Percentiles rank a stretch among this genome's conserved stretches.
Conservation (phyloP, 2,797 vertebrate species). For the Malurus splendens region DNA sequence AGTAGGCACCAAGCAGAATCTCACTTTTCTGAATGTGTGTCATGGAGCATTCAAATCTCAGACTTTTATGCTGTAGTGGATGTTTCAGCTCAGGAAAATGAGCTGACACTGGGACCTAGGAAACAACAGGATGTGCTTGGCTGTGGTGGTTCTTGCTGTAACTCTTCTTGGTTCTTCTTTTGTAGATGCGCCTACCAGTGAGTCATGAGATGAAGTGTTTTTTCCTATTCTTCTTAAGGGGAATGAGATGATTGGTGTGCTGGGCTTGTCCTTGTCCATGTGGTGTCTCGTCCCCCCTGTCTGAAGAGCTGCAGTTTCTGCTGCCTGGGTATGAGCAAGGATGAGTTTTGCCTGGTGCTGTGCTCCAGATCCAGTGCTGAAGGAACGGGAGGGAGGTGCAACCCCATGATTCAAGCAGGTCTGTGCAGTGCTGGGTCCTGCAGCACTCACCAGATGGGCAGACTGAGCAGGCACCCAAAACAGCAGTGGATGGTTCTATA, state of each 20-base stretch:
- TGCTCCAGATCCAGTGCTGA: not conserved
- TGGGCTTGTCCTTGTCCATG: not conserved
- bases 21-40: not conserved
- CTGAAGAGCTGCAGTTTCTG: not conserved
- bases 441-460: rapidly evolving
- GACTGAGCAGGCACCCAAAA: not conserved
- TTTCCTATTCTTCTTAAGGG: not conserved
- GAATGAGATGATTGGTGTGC: not conserved
- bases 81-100: constrained; percentile 6
- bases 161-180: not conserved
- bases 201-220: not conserved
- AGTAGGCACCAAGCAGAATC: not conserved
- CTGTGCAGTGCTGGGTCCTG: not conserved
- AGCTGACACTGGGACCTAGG: not conserved
- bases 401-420: rapidly evolving
- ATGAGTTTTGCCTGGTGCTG: not conserved
- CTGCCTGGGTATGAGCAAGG: not conserved
- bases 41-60: not conserved
- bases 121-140: not conserved
- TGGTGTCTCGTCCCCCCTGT: rapidly evolving
- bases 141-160: not conserved
- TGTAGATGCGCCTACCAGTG: not conserved
- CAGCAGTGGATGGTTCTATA: not conserved
- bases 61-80: not conserved
- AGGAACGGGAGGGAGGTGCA: not conserved